Base-by-base conservation (phyloP, 2,113 vertebrate genomes). In the Gymnorhina tibicen region DNA sequence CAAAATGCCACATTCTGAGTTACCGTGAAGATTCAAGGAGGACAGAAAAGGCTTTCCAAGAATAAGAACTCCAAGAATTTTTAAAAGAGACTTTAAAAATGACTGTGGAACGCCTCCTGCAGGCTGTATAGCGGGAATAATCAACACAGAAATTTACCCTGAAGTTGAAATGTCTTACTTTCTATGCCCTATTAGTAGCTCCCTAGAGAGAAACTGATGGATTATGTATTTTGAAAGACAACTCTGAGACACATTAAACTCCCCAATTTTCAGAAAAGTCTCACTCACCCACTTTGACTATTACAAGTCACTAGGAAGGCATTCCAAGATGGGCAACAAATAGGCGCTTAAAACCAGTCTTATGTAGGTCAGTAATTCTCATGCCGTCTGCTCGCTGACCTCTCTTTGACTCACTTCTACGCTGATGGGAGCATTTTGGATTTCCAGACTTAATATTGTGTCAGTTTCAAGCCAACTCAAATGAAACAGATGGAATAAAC, bases 371-470 rank as follows among this genome's bases (percentile, higher is more conserved):
- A 80, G 59, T 49, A 63, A 85, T 66, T 87, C 88, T 91, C 23
- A 35, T n/a, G 68, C 75, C 70, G 55, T 68, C 59, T 69, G 50
- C 50, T 77, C 73, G 56, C 52, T 89, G 92, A 91, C 60, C 87
- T 87, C 69, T 84, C 72, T 81, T 58, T 70, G 67, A 86, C 69
- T 91, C 42, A 30, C 4, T 62, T 59, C 33, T 63, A 32, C 26
- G 64, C 60, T 92, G 86, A 84, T 52, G 28, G 75, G n/a, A 92
- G 16, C 30, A 64, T 86, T 88, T 78, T 63, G 52, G 44, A 91
- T 89, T 92, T 81, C 86, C 56, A 92, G 76, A 92, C 91, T 89
- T 70, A 82, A 92, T 80, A 93, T 10, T 69, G 13, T 47, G 44
- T 37, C 62, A 64, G 39, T 87, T 92, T 75, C 35, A 66, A 86